Evolutionary conservation across 23 tunicate genomes (phyloP), one percentile per base, ranked within the genome.

Genomic region (Ascidia mentula): DNA sequence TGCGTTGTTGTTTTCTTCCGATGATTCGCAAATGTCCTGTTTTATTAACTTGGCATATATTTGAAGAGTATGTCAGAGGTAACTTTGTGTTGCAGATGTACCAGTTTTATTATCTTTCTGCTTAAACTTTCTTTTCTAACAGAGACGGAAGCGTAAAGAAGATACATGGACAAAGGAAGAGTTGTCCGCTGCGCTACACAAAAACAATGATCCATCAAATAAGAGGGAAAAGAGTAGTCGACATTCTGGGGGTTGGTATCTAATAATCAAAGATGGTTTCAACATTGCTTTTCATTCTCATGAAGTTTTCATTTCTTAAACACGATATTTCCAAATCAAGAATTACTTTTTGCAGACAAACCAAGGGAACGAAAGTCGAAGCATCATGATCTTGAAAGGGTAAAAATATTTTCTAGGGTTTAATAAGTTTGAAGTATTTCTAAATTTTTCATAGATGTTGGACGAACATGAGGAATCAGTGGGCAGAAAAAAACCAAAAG

Each of bases 91-190:
- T n/a, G n/a, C n/a, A n/a, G n/a, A n/a, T n/a, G n/a, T n/a, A n/a
- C n/a, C n/a, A 9, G 22, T 53, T 53, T 53, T 53, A 53, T 53
- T 42, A 9, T 9, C 28, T 53, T 53, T 53, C 65, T 42, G 53
- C 53, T 12, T 42, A 15, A 42, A 9, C 53, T 42, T 53, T 53
- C 24, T 53, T 3, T 28, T 53, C 2, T 9, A 53, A 28, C 2
- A 70, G 74, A 82, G 71, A 28, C 69, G 81, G 22, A 79, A 81
- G 7, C 42, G 83, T 69, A 79, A 74, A 72, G 88, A 90, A 61
- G 96, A 90, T 0, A 90, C 96, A 12, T 90, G 96, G 96, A 90
- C 96, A 31, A 85, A 80, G 36, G 86, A 90, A 74, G 96, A 90
- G 73, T 79, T 90, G 22, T 59, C 79, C 0, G 32, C 80, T 3